phyloP scores from a whole-genome alignment of 2,888 invertebrate genomes.

The Spilarctia lutea region DNA sequence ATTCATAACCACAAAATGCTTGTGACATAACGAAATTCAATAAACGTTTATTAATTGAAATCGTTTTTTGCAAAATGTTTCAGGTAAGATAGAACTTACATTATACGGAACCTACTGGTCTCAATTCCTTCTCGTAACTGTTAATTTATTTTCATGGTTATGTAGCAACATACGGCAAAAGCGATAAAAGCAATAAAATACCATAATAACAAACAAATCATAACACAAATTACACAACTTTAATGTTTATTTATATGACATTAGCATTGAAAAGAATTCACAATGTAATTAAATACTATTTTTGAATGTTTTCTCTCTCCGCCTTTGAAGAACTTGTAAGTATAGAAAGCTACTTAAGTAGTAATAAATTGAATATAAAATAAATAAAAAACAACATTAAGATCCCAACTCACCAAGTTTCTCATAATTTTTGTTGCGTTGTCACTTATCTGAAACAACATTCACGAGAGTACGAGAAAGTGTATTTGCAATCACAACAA shows the following conservation, averaged over 20 bases:
- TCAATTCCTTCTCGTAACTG: neutral
- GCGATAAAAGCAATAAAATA: neutral
- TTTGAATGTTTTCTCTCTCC: slow-evolving; percentile 1
- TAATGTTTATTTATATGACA: neutral
- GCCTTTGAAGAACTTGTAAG: neutral
- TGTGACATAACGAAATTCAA: no score
- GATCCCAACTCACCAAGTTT: neutral
- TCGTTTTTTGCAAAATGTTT: neutral
- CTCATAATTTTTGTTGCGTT: slow-evolving; percentile 12
- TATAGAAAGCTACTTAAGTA: slow-evolving; percentile 8
- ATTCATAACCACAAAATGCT: no score
- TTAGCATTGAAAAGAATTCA: neutral
- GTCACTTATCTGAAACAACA: slow-evolving; percentile 16
- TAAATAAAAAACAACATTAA: slow-evolving; percentile 8
- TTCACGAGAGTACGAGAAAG: slow-evolving; percentile 22
- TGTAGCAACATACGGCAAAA: neutral
- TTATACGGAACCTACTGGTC: neutral
- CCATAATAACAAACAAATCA: neutral
- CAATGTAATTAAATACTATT: neutral
- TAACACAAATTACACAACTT: neutral
- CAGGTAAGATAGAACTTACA: neutral
- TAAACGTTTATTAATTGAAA: no score
- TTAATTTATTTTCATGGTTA: neutral
- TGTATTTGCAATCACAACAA: slow-evolving; percentile 21
- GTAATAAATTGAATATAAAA: slow-evolving; percentile 3